A percentile compares a stretch with the other conserved stretches of the same genome.
Evolutionary conservation across 2,888 invertebrate genomes (phyloP).

Genomic region (Aplocera efformata): DNA sequence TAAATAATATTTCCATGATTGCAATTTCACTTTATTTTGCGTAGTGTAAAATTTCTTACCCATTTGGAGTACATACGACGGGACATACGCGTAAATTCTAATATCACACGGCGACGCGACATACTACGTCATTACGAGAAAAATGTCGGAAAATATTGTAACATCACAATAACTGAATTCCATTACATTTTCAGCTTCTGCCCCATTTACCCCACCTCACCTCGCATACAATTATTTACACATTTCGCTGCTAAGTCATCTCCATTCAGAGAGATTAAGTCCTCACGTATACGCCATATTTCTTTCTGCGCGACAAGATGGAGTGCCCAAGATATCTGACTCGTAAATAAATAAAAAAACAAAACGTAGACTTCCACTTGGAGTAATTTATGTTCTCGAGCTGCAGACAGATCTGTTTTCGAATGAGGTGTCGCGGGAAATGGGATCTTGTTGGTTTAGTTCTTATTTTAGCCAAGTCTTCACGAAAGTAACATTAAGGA

Average conservation of each 20-base stretch:
- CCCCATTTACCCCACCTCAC: constrained; percentile 12
- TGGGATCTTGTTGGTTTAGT: constrained; percentile 6
- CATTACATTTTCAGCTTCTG: constrained; percentile 6
- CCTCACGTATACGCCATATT: constrained; percentile 59
- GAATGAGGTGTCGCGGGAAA: constrained; percentile 6
- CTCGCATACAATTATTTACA: constrained; percentile 46
- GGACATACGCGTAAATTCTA: no score
- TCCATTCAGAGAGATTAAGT: constrained; percentile 52
- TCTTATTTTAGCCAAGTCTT: neutral
- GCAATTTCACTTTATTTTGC: no score
- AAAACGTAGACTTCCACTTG: constrained; percentile 16
- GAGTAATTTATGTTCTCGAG: constrained; percentile 21
- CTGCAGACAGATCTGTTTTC: constrained; percentile 13
- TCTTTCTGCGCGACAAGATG: constrained; percentile 40
- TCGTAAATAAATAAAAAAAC: constrained; percentile 48
- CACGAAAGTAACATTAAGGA: no score
- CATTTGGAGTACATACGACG: no score
- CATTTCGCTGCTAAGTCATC: constrained; percentile 44
- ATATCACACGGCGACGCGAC: no score
- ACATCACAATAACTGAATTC: constrained; percentile 5
- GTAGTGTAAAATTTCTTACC: no score
- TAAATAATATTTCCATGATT: no score
- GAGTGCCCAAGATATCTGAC: constrained; percentile 38
- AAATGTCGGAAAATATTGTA: neutral
- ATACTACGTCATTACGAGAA: no score